A percentile compares a stretch with the other conserved stretches of the same genome.
phyloP scores from a whole-genome alignment of 53 echinoderm and acorn worm genomes.

The Echinarachnius parma region DNA sequence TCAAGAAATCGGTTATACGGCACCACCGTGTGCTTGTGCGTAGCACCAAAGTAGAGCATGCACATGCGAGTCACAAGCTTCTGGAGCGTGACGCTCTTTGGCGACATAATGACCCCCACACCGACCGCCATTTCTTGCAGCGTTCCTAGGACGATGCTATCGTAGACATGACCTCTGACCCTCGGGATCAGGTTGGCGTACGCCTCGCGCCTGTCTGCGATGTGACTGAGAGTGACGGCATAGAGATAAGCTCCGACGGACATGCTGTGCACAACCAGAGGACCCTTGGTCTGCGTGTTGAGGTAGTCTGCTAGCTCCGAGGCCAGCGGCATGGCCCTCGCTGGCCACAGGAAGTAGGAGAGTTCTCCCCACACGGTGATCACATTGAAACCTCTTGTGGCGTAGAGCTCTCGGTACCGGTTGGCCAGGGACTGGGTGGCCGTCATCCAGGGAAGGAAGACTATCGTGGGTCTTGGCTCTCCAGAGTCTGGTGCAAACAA shows the following conservation, averaged over 20 bases:
- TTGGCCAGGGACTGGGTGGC: constrained; percentile 51
- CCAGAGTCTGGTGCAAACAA: constrained; percentile 46
- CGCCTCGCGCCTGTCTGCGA: constrained; percentile 26
- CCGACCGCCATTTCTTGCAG: constrained; percentile 61
- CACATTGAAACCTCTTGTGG: constrained; percentile 70
- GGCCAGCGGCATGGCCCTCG: constrained; percentile 41
- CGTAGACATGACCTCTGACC: constrained; percentile 75
- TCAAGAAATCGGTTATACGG: constrained; percentile 51
- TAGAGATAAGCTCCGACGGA: constrained; percentile 81
- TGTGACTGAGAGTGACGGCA: constrained; percentile 33
- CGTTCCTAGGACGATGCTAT: constrained; percentile 73
- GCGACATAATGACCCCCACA: neutral
- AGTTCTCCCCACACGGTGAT: constrained; percentile 55
- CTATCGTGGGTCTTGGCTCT: constrained; percentile 45
- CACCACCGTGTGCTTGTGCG: constrained; percentile 54
- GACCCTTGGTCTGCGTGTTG: constrained; percentile 29
- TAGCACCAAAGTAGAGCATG: constrained; percentile 57
- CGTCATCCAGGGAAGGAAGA: constrained; percentile 77
- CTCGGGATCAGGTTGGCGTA: constrained; percentile 31
- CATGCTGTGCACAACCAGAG: constrained; percentile 69
- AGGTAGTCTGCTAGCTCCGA: constrained; percentile 53
- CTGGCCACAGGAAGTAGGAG: constrained; percentile 69
- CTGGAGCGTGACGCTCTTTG: constrained; percentile 33
- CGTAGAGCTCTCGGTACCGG: constrained; percentile 67
- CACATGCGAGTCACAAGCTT: constrained; percentile 1